A percentile compares a stretch with the other conserved stretches of the same genome.
These are phyloP conservation scores for Alligator sinensis DNA, from an alignment of 2,113 vertebrate genomes.

Conservation along the genomic window DNA sequence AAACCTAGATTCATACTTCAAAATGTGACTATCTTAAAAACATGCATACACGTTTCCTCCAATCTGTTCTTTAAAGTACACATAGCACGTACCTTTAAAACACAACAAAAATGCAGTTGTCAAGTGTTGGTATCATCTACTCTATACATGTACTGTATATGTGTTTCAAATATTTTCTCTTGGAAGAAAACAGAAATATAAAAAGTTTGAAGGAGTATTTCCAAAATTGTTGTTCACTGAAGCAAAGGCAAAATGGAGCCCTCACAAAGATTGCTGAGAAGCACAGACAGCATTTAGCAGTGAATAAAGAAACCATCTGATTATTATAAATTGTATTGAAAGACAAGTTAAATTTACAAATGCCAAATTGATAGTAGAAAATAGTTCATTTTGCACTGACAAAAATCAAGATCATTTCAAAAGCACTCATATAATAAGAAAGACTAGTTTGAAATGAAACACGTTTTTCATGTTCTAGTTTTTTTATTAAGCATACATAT, in stretches of 20 bases:
- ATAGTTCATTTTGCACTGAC: not conserved
- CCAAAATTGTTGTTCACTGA: not conserved
- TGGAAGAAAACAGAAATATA: not conserved
- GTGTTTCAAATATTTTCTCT: not conserved
- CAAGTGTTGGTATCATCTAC: not conserved
- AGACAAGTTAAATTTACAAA: not conserved
- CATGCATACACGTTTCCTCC: not conserved
- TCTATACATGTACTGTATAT: conserved; percentile 5
- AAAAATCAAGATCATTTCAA: not conserved
- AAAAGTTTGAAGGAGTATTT: not conserved
- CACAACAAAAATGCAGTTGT: accelerated
- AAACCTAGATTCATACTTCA: not conserved
- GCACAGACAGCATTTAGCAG: not conserved
- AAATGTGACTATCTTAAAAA: not conserved
- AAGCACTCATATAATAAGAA: not conserved
- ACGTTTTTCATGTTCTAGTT: not conserved
- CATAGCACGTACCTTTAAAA: not conserved
- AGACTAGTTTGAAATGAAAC: not conserved
- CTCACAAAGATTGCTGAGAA: not conserved
- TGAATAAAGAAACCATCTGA: not conserved
- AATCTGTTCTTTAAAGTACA: conserved; percentile 8
- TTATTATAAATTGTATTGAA: not conserved
- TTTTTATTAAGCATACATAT: not conserved
- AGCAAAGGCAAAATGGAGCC: not conserved
- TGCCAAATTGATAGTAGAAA: not conserved